phyloP scores from a whole-genome alignment of 2,888 invertebrate genomes.

The Folsomia candida region DNA sequence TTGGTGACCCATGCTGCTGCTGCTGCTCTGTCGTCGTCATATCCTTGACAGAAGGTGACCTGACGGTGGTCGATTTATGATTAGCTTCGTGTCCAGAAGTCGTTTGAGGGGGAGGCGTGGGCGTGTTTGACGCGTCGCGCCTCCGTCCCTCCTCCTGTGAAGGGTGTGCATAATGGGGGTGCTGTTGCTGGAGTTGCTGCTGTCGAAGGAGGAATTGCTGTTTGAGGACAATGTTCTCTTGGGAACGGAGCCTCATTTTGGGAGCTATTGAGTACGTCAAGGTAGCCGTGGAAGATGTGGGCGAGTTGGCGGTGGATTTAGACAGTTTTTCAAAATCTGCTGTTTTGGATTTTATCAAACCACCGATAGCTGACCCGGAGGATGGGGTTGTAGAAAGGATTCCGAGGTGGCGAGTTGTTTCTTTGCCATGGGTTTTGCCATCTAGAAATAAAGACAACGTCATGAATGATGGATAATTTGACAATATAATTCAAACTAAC shows the following conservation, averaged over 20 bases:
- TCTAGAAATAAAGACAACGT: too few species aligned
- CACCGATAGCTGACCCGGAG: slow-evolving; percentile 38
- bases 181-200: slow-evolving; percentile 31
- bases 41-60: slow-evolving; percentile 2
- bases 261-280: slow-evolving; percentile 31
- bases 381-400: too few species aligned
- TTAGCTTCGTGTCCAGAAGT: too few species aligned
- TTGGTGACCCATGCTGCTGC: too few species aligned
- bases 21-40: too few species aligned
- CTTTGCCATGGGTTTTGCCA: too few species aligned
- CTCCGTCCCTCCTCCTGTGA: not conserved
- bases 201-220: slow-evolving; percentile 43
- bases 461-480: too few species aligned
- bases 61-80: not conserved
- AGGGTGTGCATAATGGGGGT: not conserved
- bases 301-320: not conserved
- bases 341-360: slow-evolving; percentile 49
- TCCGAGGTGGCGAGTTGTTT: too few species aligned
- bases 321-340: slow-evolving; percentile 49
- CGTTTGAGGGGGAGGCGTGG: too few species aligned
- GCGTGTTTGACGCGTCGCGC: too few species aligned
- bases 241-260: slow-evolving; percentile 44
- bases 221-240: slow-evolving; percentile 44
- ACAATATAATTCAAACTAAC: too few species aligned
- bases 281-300: slow-evolving; percentile 14